These are phyloP conservation scores for Lepidochitona cinerea DNA, from an alignment of 2,888 invertebrate species.

Conservation along the genomic window DNA sequence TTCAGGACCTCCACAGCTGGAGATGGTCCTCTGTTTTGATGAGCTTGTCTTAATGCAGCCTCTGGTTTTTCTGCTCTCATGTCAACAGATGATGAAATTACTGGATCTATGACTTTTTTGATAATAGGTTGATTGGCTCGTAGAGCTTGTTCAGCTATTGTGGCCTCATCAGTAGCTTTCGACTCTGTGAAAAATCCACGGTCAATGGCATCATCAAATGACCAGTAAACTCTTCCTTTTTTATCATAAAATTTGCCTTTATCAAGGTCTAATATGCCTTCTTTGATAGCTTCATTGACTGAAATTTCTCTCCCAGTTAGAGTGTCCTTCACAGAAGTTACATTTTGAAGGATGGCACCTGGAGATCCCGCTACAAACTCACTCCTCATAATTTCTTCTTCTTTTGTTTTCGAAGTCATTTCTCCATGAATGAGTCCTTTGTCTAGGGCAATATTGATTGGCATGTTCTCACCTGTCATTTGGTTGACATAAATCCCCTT, in stretches of 20 bases:
- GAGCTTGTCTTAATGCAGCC: not conserved
- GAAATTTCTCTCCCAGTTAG: conserved; percentile 75
- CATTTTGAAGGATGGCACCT: conserved; percentile 43
- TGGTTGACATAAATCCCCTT: conserved; percentile 77
- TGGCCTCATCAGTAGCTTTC: conserved; percentile 50
- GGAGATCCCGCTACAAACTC: conserved; percentile 47
- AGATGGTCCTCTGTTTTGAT: not conserved
- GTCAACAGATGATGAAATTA: conserved; percentile 3
- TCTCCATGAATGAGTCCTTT: conserved; percentile 79
- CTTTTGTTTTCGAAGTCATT: conserved; percentile 53
- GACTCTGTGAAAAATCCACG: conserved; percentile 75
- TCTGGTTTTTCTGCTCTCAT: not conserved
- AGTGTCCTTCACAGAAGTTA: conserved; percentile 79
- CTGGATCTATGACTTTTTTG: not conserved
- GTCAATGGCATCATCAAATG: conserved; percentile 86
- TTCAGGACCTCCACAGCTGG: conserved; percentile 5
- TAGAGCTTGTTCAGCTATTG: conserved; percentile 32
- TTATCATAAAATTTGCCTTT: conserved; percentile 87
- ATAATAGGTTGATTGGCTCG: not conserved
- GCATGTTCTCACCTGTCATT: conserved; percentile 82
- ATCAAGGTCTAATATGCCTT: conserved; percentile 68
- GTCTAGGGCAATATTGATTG: conserved; percentile 85
- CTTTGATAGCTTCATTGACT: conserved; percentile 54
- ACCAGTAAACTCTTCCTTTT: conserved; percentile 83
- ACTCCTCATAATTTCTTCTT: conserved; percentile 57